These are phyloP conservation scores for Trichoplusia ni DNA, from an alignment of 1,140 invertebrate species.

Conservation along the genomic window DNA sequence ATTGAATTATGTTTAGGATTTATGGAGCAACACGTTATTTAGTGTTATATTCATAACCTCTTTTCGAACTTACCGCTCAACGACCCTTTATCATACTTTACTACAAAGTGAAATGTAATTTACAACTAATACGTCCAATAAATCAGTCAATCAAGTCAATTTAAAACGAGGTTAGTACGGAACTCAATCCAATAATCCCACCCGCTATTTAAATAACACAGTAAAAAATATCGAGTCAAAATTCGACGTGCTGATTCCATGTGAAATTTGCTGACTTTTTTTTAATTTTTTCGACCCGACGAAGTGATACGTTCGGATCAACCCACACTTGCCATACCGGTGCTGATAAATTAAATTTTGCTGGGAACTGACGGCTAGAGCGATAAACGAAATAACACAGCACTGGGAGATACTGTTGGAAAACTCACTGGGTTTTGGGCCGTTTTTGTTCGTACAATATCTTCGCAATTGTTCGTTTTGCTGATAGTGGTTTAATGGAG, in stretches of 20 bases:
- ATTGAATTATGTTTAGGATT: slow-evolving; percentile 16
- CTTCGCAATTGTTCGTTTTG: neutral
- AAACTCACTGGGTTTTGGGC: neutral
- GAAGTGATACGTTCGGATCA: slow-evolving; percentile 8
- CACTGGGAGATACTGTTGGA: neutral
- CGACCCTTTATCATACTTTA: neutral
- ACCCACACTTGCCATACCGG: slow-evolving; percentile 27
- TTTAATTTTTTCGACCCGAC: slow-evolving; percentile 2
- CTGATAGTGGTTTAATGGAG: slow-evolving; percentile 7
- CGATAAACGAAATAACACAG: slow-evolving; percentile 25
- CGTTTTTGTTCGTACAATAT: slow-evolving; percentile 11
- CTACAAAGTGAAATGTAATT: neutral
- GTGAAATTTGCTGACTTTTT: slow-evolving; percentile 3
- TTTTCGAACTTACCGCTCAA: too few species aligned
- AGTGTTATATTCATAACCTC: too few species aligned
- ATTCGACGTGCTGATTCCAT: neutral
- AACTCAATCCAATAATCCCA: neutral
- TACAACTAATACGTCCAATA: too few species aligned
- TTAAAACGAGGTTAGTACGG: neutral
- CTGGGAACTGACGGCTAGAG: slow-evolving; percentile 38
- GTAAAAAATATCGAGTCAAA: neutral
- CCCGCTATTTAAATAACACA: neutral
- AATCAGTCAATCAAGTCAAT: too few species aligned
- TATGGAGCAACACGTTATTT: neutral
- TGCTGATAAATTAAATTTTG: slow-evolving; percentile 57